A percentile compares a stretch with the other conserved stretches of the same genome.
Evolutionary conservation across 2,888 invertebrate genomes (phyloP).

Genomic region (Quadroppia sp.): DNA sequence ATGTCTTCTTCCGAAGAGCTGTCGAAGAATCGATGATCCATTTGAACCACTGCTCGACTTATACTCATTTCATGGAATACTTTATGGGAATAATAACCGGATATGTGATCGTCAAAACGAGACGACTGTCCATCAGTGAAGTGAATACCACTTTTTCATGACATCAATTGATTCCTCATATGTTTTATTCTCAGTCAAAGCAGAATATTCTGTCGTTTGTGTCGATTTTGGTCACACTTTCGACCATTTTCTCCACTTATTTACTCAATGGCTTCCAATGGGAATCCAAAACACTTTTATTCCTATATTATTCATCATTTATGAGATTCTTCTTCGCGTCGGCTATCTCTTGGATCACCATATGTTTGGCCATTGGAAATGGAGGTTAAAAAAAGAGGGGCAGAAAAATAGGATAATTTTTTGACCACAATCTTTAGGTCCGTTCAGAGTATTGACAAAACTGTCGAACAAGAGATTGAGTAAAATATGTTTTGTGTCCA

Average conservation of each 20-base stretch:
- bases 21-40: neutral
- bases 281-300: neutral
- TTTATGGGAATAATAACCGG: slow-evolving; percentile 7
- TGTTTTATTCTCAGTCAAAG: neutral
- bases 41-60: neutral
- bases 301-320: neutral
- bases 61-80: neutral
- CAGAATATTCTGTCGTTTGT: neutral
- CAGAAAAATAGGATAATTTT: neutral
- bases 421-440: neutral
- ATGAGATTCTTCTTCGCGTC: neutral
- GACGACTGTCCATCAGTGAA: neutral
- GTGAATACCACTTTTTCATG: neutral
- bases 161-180: too few relatives aligned
- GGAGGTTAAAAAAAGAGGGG: neutral
- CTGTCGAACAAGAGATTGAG: neutral
- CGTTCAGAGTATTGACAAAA: neutral
- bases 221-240: neutral
- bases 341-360: neutral
- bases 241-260: neutral
- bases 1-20: neutral
- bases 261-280: neutral
- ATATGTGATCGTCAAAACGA: neutral
- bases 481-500: neutral
- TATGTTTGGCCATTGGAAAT: neutral